Conservation (phyloP, 2,797 vertebrate genomes). For the Takifugu rubripes region DNA sequence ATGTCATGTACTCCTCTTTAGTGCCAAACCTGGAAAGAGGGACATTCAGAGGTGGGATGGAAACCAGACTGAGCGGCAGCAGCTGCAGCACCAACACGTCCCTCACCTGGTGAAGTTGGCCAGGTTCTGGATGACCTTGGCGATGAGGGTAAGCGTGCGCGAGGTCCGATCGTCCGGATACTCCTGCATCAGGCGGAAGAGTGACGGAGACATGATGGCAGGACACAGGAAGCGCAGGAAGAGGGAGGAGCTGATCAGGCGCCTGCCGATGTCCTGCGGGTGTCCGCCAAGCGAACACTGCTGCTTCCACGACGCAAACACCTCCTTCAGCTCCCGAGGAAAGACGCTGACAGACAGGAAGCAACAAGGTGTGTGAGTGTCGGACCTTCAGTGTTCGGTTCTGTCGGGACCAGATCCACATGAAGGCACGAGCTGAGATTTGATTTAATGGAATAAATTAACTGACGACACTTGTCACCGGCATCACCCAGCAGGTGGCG, state of each 20-base stretch:
- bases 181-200: conserved; percentile 93
- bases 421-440: too few species aligned
- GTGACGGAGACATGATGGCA: conserved; percentile 96
- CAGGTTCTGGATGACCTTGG: conserved; percentile 98
- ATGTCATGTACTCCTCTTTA: conserved; percentile 98
- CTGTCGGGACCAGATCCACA: too few species aligned
- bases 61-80: background rate
- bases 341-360: conserved; percentile 80
- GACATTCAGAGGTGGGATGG: too few species aligned
- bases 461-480: too few species aligned
- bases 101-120: conserved; percentile 96
- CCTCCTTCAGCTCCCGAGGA: conserved; percentile 93
- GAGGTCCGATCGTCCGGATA: conserved; percentile 92
- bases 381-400: too few species aligned
- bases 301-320: conserved; percentile 94
- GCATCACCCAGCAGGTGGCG: background rate
- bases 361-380: too few species aligned
- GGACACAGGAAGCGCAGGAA: conserved; percentile 97
- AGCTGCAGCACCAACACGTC: background rate
- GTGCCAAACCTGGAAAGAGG: conserved; percentile 84
- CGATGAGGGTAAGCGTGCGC: conserved; percentile 91
- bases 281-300: conserved; percentile 89
- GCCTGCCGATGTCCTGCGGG: conserved; percentile 88
- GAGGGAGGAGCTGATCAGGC: conserved; percentile 92
- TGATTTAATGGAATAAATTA: too few species aligned